Evolutionary conservation across 2,888 invertebrate genomes (phyloP), one percentile per base, ranked within the genome.

Genomic region (Micropterix aruncella): DNA sequence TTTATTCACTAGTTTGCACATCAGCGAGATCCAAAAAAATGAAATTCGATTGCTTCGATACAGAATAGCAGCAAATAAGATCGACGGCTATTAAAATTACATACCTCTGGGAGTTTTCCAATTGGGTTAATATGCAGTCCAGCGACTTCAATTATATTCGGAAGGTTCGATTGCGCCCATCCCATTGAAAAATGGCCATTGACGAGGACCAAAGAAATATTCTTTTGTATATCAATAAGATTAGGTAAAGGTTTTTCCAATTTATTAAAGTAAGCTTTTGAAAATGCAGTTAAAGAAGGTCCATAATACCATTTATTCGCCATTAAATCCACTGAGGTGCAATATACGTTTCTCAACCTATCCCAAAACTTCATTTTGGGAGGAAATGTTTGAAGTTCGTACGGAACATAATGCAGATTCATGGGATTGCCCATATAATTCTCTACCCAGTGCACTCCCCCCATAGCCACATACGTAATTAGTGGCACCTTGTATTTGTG

Each of bases 321-420:
- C 27, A 27, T 7, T 27, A 27, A 12, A 27, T 27, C 27, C 27
- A 12, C 27, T 12, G 12, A 27, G 12, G 5, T 27, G 27, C 12
- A 27, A 12, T 7, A 7, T 7, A 27, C 27, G 12, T 27, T 27
- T 27, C 12, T 27, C 12, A 75, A 39, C 49, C 80, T 57, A 51
- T 74, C 57, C 40, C 53, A 48, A 40, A 74, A 69, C 9, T 50
- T 62, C 73, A 75, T 72, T 12, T 27, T 5, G 47, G 63, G 61
- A 16, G 58, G 60, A 2, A 55, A 46, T 4, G 16, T 57, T 40
- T 65, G 51, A 46, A 62, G 61, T 4, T 61, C 57, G 42, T 70
- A 64, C 0, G 73, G 67, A 16, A 70, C 61, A 54, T 64, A 65
- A 0, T 73, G 65, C 54, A 44, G 14, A 12, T 44, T 15, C 14